Conservation (phyloP, 2,888 invertebrate species). For the Ametastegia equiseti region DNA sequence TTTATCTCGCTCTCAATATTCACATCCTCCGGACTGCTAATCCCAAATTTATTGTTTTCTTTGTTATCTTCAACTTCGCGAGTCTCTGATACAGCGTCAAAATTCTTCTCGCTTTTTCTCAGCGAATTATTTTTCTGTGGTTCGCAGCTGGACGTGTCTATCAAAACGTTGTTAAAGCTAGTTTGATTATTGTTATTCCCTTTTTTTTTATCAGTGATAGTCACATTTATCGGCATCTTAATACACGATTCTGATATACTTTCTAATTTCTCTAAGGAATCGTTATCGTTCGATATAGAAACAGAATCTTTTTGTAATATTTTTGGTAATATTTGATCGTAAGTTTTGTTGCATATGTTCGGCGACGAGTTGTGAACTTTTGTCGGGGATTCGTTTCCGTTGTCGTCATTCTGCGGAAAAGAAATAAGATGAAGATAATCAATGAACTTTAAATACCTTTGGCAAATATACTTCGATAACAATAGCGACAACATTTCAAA, state of each 20-base stretch:
- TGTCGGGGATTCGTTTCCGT: conserved; percentile 57
- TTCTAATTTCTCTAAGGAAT: conserved; percentile 66
- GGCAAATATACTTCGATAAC: too few relatives aligned
- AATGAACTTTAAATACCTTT: too few relatives aligned
- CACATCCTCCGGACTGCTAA: conserved; percentile 60
- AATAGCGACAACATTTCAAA: too few relatives aligned
- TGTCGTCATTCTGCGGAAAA: conserved; percentile 63
- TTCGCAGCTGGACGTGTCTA: conserved; percentile 49
- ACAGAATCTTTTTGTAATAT: conserved; percentile 64
- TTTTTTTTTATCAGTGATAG: conserved; percentile 70
- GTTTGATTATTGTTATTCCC: conserved; percentile 53
- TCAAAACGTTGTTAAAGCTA: conserved; percentile 50
- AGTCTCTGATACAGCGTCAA: conserved; percentile 53
- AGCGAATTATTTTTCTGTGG: conserved; percentile 56
- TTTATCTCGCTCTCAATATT: conserved; percentile 57
- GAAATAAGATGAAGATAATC: conserved; percentile 3
- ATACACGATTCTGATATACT: conserved; percentile 64
- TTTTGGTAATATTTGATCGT: conserved; percentile 70
- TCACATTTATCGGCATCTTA: conserved; percentile 70
- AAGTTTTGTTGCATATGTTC: conserved; percentile 69
- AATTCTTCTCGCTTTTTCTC: conserved; percentile 60
- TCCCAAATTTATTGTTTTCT: conserved; percentile 62
- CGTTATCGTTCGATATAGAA: conserved; percentile 65
- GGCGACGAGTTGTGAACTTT: conserved; percentile 58
- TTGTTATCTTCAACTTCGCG: conserved; percentile 58